Conservation (phyloP, 1,140 invertebrate genomes). For the Homalodisca vitripennis region DNA sequence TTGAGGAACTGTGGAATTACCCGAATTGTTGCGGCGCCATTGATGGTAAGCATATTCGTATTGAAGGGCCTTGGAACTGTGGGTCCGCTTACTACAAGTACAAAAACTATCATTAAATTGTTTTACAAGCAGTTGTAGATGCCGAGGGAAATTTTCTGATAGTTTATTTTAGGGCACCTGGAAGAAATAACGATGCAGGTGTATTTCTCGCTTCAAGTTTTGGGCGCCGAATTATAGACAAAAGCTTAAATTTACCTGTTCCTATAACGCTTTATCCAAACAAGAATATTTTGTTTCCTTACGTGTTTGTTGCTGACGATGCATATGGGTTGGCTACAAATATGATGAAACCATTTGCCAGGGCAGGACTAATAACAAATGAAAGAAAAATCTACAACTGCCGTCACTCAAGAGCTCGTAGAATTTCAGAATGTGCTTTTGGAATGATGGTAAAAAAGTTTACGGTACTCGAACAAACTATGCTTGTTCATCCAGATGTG, state of each 20-base stretch:
- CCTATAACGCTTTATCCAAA: slow-evolving; percentile 18
- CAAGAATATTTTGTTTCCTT: slow-evolving; percentile 17
- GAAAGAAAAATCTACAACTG: slow-evolving; percentile 47
- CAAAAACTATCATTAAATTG: slow-evolving; percentile 49
- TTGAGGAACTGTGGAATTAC: slow-evolving; percentile 49
- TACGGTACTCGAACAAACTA: slow-evolving; percentile 6
- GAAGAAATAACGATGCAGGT: slow-evolving; percentile 49
- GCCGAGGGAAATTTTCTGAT: slow-evolving; percentile 50
- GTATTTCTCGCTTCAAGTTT: slow-evolving; percentile 44
- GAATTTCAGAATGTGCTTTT: slow-evolving; percentile 11
- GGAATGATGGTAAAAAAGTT: slow-evolving; percentile 42
- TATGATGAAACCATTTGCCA: slow-evolving; percentile 52
- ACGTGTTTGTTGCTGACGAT: slow-evolving; percentile 24
- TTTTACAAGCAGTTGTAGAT: slow-evolving; percentile 51
- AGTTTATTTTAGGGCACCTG: slow-evolving; percentile 49
- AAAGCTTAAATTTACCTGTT: slow-evolving; percentile 27
- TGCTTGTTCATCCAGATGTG: slow-evolving; percentile 30
- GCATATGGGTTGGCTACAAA: slow-evolving; percentile 48
- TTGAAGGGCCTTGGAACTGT: slow-evolving; percentile 30
- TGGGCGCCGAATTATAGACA: slow-evolving; percentile 32
- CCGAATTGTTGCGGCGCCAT: slow-evolving; percentile 30
- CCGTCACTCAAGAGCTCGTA: slow-evolving; percentile 15
- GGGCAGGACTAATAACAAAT: slow-evolving; percentile 41
- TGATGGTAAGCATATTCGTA: slow-evolving; percentile 30
- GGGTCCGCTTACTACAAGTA: slow-evolving; percentile 51